Percentiles rank a stretch among this genome's conserved stretches.
These are phyloP conservation scores for Poliocrania exsul DNA, from an alignment of 2,797 vertebrate genomes.

Conservation along the genomic window DNA sequence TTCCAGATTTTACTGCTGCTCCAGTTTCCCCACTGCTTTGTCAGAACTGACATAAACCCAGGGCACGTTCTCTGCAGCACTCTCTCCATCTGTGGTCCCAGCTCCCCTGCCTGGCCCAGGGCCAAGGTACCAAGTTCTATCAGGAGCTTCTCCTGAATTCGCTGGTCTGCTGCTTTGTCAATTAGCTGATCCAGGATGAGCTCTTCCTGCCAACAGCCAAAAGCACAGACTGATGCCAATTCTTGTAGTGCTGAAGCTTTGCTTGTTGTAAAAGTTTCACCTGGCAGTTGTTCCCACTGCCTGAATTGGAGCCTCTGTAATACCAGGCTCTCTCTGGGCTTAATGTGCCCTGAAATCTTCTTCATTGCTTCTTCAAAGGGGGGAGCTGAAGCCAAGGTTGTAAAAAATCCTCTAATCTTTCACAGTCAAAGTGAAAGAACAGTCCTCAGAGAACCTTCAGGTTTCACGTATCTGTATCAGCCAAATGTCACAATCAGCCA, in stretches of 20 bases:
- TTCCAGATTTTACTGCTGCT: background rate
- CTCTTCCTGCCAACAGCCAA: conserved; percentile 49
- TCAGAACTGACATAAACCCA: background rate
- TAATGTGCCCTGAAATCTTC: conserved; percentile 27
- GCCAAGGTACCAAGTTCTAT: background rate
- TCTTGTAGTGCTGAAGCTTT: background rate
- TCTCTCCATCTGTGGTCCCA: conserved; percentile 39
- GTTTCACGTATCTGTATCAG: background rate
- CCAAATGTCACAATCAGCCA: background rate
- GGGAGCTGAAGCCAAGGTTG: background rate
- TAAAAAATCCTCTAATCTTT: conserved; percentile 9
- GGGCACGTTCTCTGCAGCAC: background rate
- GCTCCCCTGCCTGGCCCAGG: background rate
- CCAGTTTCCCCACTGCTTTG: conserved; percentile 15
- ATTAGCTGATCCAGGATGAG: conserved; percentile 34
- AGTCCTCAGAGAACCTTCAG: background rate
- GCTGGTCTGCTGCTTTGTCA: conserved; percentile 1
- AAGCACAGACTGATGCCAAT: conserved; percentile 27
- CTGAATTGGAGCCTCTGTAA: conserved; percentile 29
- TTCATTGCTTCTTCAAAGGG: conserved; percentile 32
- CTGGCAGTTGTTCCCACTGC: conserved; percentile 1
- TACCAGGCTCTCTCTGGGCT: background rate
- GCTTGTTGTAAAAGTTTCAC: background rate
- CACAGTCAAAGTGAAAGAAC: background rate
- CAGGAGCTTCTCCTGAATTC: background rate